Base-by-base conservation (phyloP, 2,888 invertebrate species). In the Nyleta sp. region DNA sequence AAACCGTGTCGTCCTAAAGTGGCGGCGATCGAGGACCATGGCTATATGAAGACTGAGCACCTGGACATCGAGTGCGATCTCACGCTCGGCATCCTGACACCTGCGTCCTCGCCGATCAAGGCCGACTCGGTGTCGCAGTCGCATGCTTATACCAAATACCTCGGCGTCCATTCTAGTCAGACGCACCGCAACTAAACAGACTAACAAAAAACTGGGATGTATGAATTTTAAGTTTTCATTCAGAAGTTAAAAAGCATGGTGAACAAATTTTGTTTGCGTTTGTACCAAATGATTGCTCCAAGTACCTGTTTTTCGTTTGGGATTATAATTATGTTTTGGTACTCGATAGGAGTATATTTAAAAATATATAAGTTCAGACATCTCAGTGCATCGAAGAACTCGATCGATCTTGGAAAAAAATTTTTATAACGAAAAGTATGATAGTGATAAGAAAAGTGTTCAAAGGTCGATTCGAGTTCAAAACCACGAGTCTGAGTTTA, bases 1-100 rank as follows among this genome's bases (percentile, higher is more conserved):
- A 84, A 84, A 65, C 64, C 81, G 18, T 50, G 76, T 28, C 86
- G 85, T 50, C 73, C 73, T 10, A 86, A 86, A 42, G 78, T 87
- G 15, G 78, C 87, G 2, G 87, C 87, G 17, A 88, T 88, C 31
- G 87, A 87, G 64, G 88, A 87, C 76, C 88, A 88, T 72, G 88
- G 87, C 24, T 88, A 88, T 70, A 87, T 87, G 20, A 88, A 88
- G 74, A 85, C 84, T 44, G 86, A 86, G 7, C 83, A 82, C 13
- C 72, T 80, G 55, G 85, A 85, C n/a, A 71, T 77, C 11, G 84
- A 86, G 44, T 83, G 77, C 70, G 85, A 87, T 24, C 82, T 83
- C 55, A 59, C 73, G 4, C 81, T 89, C 5, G 89, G 89, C 15
- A 82, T 89, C 11, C 77, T 90, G 1, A 89, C 89, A 3, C 89